Base-by-base conservation (phyloP, 2,888 invertebrate species). In the Xylota sylvarum region DNA sequence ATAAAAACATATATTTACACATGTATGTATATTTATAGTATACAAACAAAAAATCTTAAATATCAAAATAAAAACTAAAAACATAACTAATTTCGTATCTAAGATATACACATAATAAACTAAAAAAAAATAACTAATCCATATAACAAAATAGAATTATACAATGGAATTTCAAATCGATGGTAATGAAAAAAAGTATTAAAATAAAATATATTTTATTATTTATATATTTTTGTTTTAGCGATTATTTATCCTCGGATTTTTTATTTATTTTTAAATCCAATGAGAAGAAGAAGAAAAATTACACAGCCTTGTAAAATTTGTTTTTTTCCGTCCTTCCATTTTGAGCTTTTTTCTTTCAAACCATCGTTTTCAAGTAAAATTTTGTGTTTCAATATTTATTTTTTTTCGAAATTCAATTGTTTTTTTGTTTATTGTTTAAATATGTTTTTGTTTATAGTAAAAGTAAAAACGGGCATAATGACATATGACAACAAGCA, bases 251-350 rank as follows among this genome's bases (percentile, higher is more conserved):
- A n/a, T 37, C 23, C 14, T 10, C 10, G 17, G n/a, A 43, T 4
- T 14, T 43, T 43, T 9, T 35, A 7, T 35, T 55, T 70, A 52
- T n/a, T 17, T 46, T 32, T 9, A 9, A 48, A 60, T 62, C 35
- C 50, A 69, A 79, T 79, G 67, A 60, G 52, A 77, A 67, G 82
- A 86, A 82, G 85, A 86, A 82, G 81, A 81, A 86, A 82, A 77
- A 82, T 86, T 73, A 86, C 86, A 86, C 86, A 86, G 86, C 86
- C 86, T 86, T 85, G 64, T 76, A 72, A 77, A 60, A 74, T 74
- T 78, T 64, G 60, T 85, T 74, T 69, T 70, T 74, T 70, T 73
- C 17, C 12, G 30, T 69, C 64, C 23, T 60, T 72, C 64, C 30
- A 60, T 37, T 58, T 62, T 67, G 60, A 58, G 37, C 48, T 55